Evolutionary conservation across 1,140 invertebrate species (phyloP), one percentile per base, ranked within the genome.

Genomic region (Copidosoma floridanum): DNA sequence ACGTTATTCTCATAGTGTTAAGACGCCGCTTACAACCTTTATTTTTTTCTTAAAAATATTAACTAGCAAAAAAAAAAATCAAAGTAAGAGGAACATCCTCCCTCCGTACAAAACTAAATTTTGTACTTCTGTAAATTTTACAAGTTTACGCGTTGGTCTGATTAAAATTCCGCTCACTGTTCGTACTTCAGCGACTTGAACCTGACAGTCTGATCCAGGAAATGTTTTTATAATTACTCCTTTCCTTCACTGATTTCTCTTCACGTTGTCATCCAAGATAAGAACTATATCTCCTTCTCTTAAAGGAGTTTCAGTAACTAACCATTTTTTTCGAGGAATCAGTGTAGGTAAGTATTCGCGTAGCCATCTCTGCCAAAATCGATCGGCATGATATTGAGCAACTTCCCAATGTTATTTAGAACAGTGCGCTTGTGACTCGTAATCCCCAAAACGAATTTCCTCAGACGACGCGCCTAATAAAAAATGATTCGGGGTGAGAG

Each of bases 401-500:
- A 56, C 24, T 26, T 41, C 11, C 60, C 38, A 61, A 10, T 54
- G 51, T 10, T 40, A 40, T 18, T 18, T 16, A 1, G 8, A 12
- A 48, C 20, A 37, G 7, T 29, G 5, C 11, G 2, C 2, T n/a
- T 8, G 2, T 2, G 3, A 0, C 2, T 61, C 32, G 32, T 20
- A 40, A 20, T 29, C 8, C 0, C 24, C n/a, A 5, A 53, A 26
- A 21, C 24, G 18, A 1, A 53, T 7, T 35, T 35, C 18, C n/a
- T 54, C 63, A 3, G 47, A 53, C 0, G 61, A 58, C 0, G 46
- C n/a, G 1, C 71, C 68, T 21, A 72, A 64, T 0, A 75, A 40
- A 41, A 75, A 72, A 63, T 76, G 73, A 21, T 65, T 70, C 1
- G 71, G 69, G 4, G 70, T 67, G 4, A 70, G 35, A 1, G 54